Evolutionary conservation across 2,888 invertebrate species (phyloP).

Genomic region (Xanthorhoe designata): DNA sequence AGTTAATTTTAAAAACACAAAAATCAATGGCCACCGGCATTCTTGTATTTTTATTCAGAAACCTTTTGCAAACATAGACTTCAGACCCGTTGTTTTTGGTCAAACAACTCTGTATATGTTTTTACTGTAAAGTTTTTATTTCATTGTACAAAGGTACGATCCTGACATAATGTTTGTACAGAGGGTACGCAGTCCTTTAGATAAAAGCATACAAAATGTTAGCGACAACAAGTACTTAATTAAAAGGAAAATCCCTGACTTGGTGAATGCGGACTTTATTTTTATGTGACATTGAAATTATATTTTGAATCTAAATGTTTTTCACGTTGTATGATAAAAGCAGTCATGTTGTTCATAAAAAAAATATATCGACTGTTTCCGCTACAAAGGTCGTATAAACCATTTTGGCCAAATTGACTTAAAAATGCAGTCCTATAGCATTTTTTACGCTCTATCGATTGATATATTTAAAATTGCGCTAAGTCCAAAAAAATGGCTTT

Average conservation of each 20-base stretch:
- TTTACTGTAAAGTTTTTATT: slow-evolving; percentile 5
- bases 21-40: slow-evolving; percentile 34
- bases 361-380: no score
- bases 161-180: slow-evolving; percentile 5
- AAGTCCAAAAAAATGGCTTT: no score
- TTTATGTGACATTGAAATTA: neutral
- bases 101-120: slow-evolving; percentile 5
- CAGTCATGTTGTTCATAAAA: no score
- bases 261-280: neutral
- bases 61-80: slow-evolving; percentile 12
- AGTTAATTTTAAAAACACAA: slow-evolving; percentile 40
- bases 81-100: slow-evolving; percentile 11
- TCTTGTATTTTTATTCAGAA: slow-evolving; percentile 16
- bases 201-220: neutral
- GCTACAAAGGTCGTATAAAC: no score
- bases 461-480: no score
- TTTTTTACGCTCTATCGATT: no score
- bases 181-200: neutral
- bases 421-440: no score
- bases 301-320: neutral
- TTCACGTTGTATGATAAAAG: no score
- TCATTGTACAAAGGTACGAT: slow-evolving; percentile 4
- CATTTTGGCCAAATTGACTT: no score
- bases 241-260: neutral
- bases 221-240: neutral